Evolutionary conservation across 1,140 invertebrate species (phyloP), one percentile per base, ranked within the genome.

Genomic region (Dolichoris vasculosae): DNA sequence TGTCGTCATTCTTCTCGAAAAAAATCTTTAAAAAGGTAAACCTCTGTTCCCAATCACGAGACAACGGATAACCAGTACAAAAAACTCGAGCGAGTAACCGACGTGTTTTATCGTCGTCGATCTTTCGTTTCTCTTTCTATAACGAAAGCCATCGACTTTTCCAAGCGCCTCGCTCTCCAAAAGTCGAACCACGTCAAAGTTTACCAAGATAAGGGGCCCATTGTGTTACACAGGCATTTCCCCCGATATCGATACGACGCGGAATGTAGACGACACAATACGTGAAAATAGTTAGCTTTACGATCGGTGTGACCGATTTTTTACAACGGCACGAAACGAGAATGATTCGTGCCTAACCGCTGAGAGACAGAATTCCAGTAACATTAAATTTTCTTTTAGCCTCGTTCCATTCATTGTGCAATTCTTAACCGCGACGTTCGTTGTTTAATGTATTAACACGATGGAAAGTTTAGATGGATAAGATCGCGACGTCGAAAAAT

Each of bases 101-200:
- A 81, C 40, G 79, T 81, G 63, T 69, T 81, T 81, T 81, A 81
- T 81, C 63, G 43, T n/a, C n/a, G 48, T 81, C 63, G 79, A 81
- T 69, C 46, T 23, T 4, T n/a, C 30, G 13, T 73, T 73, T 43
- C 35, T 43, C 17, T 7, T 43, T 43, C 35, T 9, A 73, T 73
- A 23, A 43, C 1, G 26, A 32, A 23, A 38, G 11, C 17, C 9
- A 67, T 67, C 7, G n/a, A 59, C n/a, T 64, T 32, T 67, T 35
- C 7, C 7, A 26, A 9, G 4, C 8, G 7, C 30, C 32, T 73
- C 23, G 35, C 9, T 17, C 48, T 51, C 48, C 2, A 51, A 51
- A 51, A 51, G 11, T 51, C 15, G 48, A 8, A 2, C 15, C 48
- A 38, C 3, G 6, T 38, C 32, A 2, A 69, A 69, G 35, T 26